Base-by-base conservation (phyloP, 2,113 vertebrate species). In the Apaloderma vittatum region DNA sequence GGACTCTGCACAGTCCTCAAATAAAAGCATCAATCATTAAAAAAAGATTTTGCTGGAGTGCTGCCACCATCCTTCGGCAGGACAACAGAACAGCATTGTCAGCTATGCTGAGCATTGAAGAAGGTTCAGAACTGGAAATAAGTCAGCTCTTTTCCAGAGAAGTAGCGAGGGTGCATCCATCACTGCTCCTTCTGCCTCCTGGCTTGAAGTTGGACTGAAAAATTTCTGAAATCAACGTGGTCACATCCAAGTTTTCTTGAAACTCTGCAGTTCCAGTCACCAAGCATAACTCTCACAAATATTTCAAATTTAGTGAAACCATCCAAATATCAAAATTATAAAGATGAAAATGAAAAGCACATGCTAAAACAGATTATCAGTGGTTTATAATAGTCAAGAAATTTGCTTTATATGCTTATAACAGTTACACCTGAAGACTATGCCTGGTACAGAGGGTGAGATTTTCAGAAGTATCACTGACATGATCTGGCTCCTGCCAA, bases 1-100 rank as follows among this genome's bases (percentile, higher is more conserved):
- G 21, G 19, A 29, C 24, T 65, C 26, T 57, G 17, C 3, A 1
- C 24, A 58, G 34, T 59, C 22, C 24, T 71, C 48, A 21, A 57
- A 72, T 65, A 49, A 75, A 48, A 88, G 27, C 49, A 34, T 0
- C 9, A 45, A 51, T 55, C 77, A 36, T 37, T 45, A 73, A 48
- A 75, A 75, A 59, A 86, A 22, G 3, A 5, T 46, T 75, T 90
- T 88, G 13, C 78, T 90, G 90, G 78, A 78, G 49, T 30, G 66
- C 85, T 95, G 94, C 90, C 95, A 95, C 88, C 81, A 61, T 75
- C 65, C 77, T 75, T 88, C 0, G 4, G 85, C 13, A 84, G 62
- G 70, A 75, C 15, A 52, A 72, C 82, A 82, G 58, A 89, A 94
- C 57, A 91, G 81, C 92, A 90, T 26, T 10, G 0, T 59, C 88